Conservation (phyloP, 2,797 vertebrate genomes). For the Halcyon badia region DNA sequence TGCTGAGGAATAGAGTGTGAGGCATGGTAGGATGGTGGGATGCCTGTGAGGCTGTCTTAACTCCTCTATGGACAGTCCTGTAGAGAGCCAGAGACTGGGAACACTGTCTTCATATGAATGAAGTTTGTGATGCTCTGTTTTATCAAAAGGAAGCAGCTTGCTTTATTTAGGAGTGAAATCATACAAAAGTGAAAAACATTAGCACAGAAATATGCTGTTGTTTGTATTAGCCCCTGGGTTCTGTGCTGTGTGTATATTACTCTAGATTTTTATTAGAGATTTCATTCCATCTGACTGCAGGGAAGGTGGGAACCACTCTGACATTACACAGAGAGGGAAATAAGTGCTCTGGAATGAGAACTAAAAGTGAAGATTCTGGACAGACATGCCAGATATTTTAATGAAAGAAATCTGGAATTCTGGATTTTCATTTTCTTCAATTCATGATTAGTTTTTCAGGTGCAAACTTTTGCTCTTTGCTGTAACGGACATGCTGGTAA, state of each 20-base stretch:
- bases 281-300: neutral
- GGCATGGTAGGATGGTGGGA: neutral
- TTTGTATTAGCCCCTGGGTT: neutral
- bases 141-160: neutral
- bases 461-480: neutral
- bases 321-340: neutral
- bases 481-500: rapidly evolving
- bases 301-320: neutral
- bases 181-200: neutral
- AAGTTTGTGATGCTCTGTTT: neutral
- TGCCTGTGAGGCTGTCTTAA: neutral
- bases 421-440: neutral
- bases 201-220: neutral
- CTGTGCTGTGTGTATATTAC: neutral
- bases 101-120: rapidly evolving
- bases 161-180: neutral
- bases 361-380: neutral
- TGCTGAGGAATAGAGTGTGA: neutral
- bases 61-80: neutral
- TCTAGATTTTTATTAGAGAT: neutral
- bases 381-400: neutral
- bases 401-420: neutral
- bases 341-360: neutral
- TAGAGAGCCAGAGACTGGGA: neutral
- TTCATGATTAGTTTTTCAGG: neutral